A percentile compares a stretch with the other conserved stretches of the same genome.
These are phyloP conservation scores for Agapornis canus DNA, from an alignment of 2,797 vertebrate genomes.

Conservation along the genomic window DNA sequence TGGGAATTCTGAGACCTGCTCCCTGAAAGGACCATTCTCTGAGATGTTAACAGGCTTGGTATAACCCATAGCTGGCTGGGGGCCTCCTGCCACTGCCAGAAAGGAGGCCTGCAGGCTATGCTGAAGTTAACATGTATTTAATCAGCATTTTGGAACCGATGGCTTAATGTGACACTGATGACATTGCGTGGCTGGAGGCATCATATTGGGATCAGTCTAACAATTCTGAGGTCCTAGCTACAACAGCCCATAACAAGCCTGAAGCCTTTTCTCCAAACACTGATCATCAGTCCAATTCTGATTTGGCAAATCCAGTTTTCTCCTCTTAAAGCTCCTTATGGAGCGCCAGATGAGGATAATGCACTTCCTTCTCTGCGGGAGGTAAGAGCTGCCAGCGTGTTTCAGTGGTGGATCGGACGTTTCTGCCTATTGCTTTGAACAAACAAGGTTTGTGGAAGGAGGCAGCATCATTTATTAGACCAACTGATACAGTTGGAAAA, in stretches of 20 bases:
- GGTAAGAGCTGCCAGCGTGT: not conserved
- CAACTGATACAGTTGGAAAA: accelerated
- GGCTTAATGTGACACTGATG: not conserved
- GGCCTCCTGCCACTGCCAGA: not conserved
- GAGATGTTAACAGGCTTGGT: no score
- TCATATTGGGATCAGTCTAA: not conserved
- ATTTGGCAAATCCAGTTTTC: not conserved
- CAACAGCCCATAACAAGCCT: not conserved
- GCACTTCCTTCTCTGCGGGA: accelerated
- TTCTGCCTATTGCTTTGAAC: not conserved
- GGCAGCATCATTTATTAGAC: not conserved
- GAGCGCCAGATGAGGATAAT: not conserved
- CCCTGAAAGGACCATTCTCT: accelerated
- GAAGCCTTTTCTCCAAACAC: not conserved
- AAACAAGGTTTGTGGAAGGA: not conserved
- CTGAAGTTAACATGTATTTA: not conserved
- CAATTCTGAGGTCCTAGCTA: not conserved
- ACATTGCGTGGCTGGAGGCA: not conserved
- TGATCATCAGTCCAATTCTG: not conserved
- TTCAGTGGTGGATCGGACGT: not conserved
- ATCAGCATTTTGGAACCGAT: accelerated
- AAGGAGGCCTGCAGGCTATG: not conserved
- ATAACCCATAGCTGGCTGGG: not conserved
- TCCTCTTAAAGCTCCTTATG: not conserved
- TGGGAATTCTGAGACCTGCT: not conserved